A percentile compares a stretch with the other conserved stretches of the same genome.
These are phyloP conservation scores for Malacosoma neustria DNA, from an alignment of 2,888 invertebrate species.

Conservation along the genomic window DNA sequence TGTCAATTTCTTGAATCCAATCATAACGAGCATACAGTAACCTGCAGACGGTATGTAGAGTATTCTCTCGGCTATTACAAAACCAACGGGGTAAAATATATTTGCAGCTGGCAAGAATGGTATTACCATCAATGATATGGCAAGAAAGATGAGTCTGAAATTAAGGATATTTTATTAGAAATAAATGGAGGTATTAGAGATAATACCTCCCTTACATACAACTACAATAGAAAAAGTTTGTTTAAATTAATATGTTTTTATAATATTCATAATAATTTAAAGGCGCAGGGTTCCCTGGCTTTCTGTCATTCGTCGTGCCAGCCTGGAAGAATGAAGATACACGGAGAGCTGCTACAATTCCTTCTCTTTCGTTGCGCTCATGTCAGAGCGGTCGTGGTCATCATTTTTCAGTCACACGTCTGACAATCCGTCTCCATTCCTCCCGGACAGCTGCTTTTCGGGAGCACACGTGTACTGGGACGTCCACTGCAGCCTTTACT, in stretches of 20 bases:
- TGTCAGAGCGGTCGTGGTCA: too few species aligned
- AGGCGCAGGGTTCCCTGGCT: too few species aligned
- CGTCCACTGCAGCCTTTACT: too few species aligned
- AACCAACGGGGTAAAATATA: slow-evolving; percentile 89
- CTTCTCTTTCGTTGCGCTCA: too few species aligned
- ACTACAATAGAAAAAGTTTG: neutral
- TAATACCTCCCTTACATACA: neutral
- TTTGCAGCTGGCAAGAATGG: slow-evolving; percentile 92
- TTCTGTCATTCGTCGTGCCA: too few species aligned
- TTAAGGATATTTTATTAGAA: slow-evolving; percentile 6
- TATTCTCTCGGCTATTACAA: slow-evolving; percentile 91
- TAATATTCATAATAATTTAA: neutral
- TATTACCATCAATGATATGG: slow-evolving; percentile 76
- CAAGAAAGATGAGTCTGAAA: slow-evolving; percentile 74
- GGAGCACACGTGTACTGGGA: too few species aligned
- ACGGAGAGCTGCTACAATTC: too few species aligned
- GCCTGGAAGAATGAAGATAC: too few species aligned
- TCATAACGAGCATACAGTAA: slow-evolving; percentile 80
- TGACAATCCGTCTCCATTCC: too few species aligned
- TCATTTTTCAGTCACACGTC: too few species aligned
- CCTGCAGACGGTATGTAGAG: slow-evolving; percentile 89
- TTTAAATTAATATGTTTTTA: neutral
- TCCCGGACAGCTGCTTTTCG: too few species aligned
- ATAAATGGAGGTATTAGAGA: slow-evolving; percentile 1
- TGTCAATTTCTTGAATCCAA: slow-evolving; percentile 70